Evolutionary conservation across 2,113 vertebrate genomes (phyloP), one percentile per base, ranked within the genome.

Genomic region (Murina feae): DNA sequence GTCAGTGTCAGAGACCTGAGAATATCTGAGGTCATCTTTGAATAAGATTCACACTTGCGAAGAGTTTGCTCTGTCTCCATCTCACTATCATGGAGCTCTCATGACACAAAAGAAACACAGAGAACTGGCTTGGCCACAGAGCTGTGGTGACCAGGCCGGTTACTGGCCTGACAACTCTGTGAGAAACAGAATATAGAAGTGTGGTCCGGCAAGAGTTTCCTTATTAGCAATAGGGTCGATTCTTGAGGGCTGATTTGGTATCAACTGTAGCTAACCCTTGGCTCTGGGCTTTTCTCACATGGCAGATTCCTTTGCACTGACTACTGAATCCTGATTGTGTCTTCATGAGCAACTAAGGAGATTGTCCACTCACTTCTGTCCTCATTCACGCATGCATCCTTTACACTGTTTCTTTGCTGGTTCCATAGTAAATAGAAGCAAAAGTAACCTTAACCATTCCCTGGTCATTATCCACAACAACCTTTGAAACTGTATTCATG

Each of bases 21-120:
- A 23, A 69, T 42, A 35, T 0, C 8, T 17, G 18, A 30, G 49
- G 6, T 28, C 23, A 2, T 35, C 6, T 71, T 5, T 85, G 72
- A 90, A 63, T 44, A 71, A 91, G 49, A 83, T 7, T 71, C 49
- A 89, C 42, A 83, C 51, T 89, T 44, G 3, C 23, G 76, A 84
- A 71, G 65, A 13, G 35, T 82, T 28, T 53, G 7, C 20, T 90
- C 37, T 25, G 9, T 47, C 60, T 91, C 42, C 2, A 11, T 28
- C n/a, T 94, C 47, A 86, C 17, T 25, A 42, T 20, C 66, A 85
- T 1, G 14, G 25, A 53, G 53, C 17, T 79, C 3, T 37, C 10
- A 7, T 79, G 58, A 39, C 63, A 74, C 32, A 60, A 51, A 47
- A 28, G 37, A 55, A 75, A 5, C 55, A 53, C 32, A 44, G 42